Evolutionary conservation across 1,140 invertebrate genomes (phyloP).

Genomic region (Drosophila ogumai): DNA sequence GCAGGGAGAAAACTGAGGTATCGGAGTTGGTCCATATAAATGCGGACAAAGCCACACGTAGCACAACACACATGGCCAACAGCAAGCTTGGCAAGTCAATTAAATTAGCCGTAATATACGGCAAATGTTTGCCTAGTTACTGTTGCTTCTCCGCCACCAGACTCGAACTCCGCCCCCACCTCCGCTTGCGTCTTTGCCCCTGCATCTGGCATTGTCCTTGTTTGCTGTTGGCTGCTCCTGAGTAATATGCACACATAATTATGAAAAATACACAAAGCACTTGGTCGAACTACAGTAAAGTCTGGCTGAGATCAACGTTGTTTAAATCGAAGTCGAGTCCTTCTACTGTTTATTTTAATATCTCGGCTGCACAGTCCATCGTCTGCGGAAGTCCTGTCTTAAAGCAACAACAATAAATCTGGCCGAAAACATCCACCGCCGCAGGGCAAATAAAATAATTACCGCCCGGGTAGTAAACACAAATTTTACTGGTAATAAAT

Average conservation of each 20-base stretch:
- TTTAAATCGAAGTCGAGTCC: slow-evolving; percentile 12
- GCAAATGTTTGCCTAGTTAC: slow-evolving; percentile 47
- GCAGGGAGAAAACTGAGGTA: slow-evolving; percentile 2
- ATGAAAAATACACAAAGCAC: slow-evolving; percentile 40
- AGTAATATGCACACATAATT: slow-evolving; percentile 55
- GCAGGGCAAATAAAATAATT: slow-evolving; percentile 64
- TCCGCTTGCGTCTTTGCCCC: neutral
- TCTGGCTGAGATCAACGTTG: slow-evolving; percentile 1
- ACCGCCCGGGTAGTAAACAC: slow-evolving; percentile 59
- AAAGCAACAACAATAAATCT: slow-evolving; percentile 58
- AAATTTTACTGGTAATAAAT: slow-evolving; percentile 64
- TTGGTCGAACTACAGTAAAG: slow-evolving; percentile 20
- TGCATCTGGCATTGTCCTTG: slow-evolving; percentile 21
- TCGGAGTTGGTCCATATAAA: slow-evolving; percentile 3
- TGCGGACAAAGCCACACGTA: slow-evolving; percentile 15
- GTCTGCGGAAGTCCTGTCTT: slow-evolving; percentile 15
- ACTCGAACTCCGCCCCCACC: neutral
- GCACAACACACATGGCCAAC: slow-evolving; percentile 29
- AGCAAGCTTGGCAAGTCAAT: slow-evolving; percentile 51
- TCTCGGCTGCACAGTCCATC: neutral
- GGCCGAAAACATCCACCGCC: slow-evolving; percentile 42
- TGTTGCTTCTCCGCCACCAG: slow-evolving; percentile 7
- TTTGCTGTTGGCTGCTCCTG: slow-evolving; percentile 35
- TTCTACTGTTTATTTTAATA: slow-evolving; percentile 1
- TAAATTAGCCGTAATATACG: slow-evolving; percentile 62